phyloP scores from a whole-genome alignment of 2,113 vertebrate species.

The Fregetta grallaria region DNA sequence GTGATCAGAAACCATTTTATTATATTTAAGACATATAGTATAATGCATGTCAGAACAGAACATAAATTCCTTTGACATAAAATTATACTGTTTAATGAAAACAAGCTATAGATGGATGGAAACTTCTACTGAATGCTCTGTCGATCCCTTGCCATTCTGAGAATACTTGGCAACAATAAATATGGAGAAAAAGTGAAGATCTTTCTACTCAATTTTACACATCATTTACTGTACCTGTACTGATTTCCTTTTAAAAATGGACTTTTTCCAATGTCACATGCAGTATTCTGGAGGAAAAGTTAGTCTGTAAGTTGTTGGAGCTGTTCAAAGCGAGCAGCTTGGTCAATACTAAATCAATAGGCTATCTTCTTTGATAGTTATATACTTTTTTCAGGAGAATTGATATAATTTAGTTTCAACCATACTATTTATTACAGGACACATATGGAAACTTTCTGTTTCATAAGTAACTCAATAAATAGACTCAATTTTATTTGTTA shows the following conservation, averaged over 20 bases:
- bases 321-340: not conserved
- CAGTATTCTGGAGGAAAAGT: conserved; percentile 5
- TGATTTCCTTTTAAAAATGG: conserved; percentile 3
- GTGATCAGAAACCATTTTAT: conserved; percentile 51
- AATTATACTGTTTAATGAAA: conserved; percentile 61
- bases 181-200: conserved; percentile 41
- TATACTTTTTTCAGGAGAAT: not conserved
- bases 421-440: not conserved
- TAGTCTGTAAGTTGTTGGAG: not conserved
- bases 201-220: conserved; percentile 62
- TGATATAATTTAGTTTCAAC: not conserved
- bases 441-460: not conserved
- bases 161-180: conserved; percentile 41
- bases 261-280: conserved; percentile 43
- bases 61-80: conserved; percentile 56
- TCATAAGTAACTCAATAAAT: not conserved
- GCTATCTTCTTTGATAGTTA: not conserved
- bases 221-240: conserved; percentile 35
- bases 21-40: not conserved
- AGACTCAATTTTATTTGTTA: not conserved
- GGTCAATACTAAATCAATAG: not conserved
- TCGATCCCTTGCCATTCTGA: not conserved
- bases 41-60: conserved; percentile 19
- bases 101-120: conserved; percentile 51
- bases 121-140: conserved; percentile 36